These are phyloP conservation scores for Drosophila burlai DNA, from an alignment of 1,140 invertebrate genomes.

Conservation along the genomic window DNA sequence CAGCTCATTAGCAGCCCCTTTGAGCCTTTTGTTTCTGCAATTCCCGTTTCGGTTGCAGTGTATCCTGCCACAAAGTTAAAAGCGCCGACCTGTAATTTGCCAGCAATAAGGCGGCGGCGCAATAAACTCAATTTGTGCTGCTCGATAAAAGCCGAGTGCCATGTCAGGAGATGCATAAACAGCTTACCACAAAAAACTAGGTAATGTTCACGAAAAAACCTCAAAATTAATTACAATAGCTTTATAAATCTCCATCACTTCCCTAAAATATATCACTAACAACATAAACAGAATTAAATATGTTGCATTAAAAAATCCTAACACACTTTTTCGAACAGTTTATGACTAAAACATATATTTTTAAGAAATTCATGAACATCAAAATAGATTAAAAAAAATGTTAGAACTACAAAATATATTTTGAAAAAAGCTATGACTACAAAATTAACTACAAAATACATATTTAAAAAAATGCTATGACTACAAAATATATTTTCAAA, in stretches of 20 bases:
- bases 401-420: too few species aligned
- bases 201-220: rapidly evolving
- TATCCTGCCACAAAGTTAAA: constrained; percentile 84
- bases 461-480: too few species aligned
- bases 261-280: not conserved
- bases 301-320: not conserved
- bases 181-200: not conserved
- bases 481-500: not conserved
- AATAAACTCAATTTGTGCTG: constrained; percentile 81
- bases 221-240: too few species aligned
- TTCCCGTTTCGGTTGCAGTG: constrained; percentile 37
- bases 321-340: not conserved
- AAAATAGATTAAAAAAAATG: not conserved
- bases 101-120: constrained; percentile 80
- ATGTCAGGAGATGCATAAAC: constrained; percentile 37
- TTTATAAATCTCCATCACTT: too few species aligned
- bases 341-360: not conserved
- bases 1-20: constrained; percentile 33
- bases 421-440: too few species aligned
- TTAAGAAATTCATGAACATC: too few species aligned
- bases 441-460: not conserved
- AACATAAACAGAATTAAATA: not conserved
- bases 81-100: constrained; percentile 83
- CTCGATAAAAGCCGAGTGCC: constrained; percentile 64
- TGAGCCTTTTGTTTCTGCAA: constrained; percentile 4